phyloP scores from a whole-genome alignment of 2,888 invertebrate genomes.

The Creontiades dilutus region DNA sequence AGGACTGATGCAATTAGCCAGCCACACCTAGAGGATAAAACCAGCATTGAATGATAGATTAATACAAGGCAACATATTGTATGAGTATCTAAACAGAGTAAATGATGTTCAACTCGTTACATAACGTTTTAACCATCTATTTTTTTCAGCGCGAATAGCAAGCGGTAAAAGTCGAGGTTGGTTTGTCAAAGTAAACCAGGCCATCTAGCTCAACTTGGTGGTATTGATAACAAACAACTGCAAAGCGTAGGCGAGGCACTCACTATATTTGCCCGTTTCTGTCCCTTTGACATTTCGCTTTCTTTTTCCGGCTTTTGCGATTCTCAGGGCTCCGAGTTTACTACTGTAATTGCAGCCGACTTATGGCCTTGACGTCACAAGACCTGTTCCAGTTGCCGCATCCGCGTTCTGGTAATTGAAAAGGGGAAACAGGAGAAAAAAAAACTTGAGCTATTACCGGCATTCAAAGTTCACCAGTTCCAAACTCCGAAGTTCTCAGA shows the following conservation, averaged over 20 bases:
- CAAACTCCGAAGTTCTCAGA: not conserved
- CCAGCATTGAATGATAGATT: too few species aligned
- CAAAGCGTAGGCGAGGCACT: not conserved
- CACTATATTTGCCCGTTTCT: not conserved
- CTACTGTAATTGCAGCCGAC: not conserved
- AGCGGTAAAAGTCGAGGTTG: not conserved
- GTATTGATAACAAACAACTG: slow-evolving; percentile 19
- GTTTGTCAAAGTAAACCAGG: not conserved
- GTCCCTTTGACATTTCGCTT: slow-evolving; percentile 20
- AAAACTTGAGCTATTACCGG: not conserved
- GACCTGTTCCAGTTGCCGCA: slow-evolving; percentile 33
- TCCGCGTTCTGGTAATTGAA: slow-evolving; percentile 21
- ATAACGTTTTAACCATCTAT: too few species aligned
- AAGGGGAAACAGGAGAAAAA: not conserved
- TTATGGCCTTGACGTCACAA: slow-evolving; percentile 25
- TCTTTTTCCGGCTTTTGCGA: not conserved
- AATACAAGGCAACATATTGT: too few species aligned
- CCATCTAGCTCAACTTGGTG: not conserved
- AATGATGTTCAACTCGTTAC: too few species aligned
- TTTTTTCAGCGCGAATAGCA: too few species aligned
- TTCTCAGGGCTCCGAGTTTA: slow-evolving; percentile 5
- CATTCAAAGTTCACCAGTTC: slow-evolving; percentile 1
- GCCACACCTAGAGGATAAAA: too few species aligned
- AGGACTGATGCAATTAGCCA: too few species aligned
- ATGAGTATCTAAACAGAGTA: too few species aligned